A percentile compares a stretch with the other conserved stretches of the same genome.
phyloP scores from a whole-genome alignment of 2,888 invertebrate species.

The Oxycera nigricornis region DNA sequence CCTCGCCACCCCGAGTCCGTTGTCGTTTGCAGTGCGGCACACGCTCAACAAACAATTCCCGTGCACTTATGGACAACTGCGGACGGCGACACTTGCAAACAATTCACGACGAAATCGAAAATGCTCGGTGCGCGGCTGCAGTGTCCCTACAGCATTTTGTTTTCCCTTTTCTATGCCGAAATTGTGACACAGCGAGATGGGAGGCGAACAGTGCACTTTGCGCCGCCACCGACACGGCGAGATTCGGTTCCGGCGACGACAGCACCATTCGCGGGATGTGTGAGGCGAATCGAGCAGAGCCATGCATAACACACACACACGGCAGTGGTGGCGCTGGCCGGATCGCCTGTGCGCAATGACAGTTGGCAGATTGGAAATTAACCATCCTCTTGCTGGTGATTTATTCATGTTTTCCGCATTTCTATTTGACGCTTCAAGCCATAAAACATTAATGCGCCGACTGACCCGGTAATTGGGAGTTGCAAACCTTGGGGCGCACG shows the following conservation, averaged over 20 bases:
- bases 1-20: neutral
- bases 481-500: too few species aligned
- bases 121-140: slow-evolving; percentile 19
- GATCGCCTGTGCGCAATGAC: too few species aligned
- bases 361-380: too few species aligned
- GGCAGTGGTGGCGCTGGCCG: too few species aligned
- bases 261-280: neutral
- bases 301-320: too few species aligned
- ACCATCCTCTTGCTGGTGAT: too few species aligned
- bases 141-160: slow-evolving; percentile 34
- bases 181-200: neutral
- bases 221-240: neutral
- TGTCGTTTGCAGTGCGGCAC: slow-evolving; percentile 13
- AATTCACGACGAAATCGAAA: slow-evolving; percentile 26
- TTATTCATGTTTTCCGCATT: too few species aligned
- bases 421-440: too few species aligned
- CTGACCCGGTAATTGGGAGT: too few species aligned
- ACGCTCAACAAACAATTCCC: slow-evolving; percentile 30
- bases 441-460: too few species aligned
- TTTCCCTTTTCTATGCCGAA: slow-evolving; percentile 27
- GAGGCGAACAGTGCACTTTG: slow-evolving; percentile 13
- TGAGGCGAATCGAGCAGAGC: neutral
- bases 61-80: slow-evolving; percentile 17
- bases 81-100: slow-evolving; percentile 36
- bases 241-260: neutral